These are phyloP conservation scores for Hydriomena furcata DNA, from an alignment of 2,888 invertebrate genomes.

Conservation along the genomic window DNA sequence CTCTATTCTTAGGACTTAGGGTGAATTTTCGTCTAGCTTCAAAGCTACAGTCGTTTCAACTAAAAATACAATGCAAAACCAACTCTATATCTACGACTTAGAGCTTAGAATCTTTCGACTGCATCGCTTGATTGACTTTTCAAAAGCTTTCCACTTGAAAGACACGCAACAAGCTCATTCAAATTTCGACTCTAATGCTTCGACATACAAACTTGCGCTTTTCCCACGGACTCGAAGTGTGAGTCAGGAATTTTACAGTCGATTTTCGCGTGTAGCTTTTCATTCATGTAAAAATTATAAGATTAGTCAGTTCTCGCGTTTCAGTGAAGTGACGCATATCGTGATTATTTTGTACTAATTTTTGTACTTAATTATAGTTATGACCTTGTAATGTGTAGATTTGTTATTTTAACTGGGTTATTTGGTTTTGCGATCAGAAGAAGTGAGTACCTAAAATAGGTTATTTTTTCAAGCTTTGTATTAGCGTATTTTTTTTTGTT, in stretches of 20 bases:
- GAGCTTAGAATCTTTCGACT: no score
- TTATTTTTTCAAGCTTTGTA: no score
- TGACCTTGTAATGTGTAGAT: constrained; percentile 50
- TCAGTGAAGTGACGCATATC: constrained; percentile 36
- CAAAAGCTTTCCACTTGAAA: no score
- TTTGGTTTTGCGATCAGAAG: constrained; percentile 38
- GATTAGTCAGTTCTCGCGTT: constrained; percentile 33
- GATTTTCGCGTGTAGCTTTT: constrained; percentile 32
- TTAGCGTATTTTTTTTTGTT: no score
- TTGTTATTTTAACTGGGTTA: constrained; percentile 35
- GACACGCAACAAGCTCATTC: not conserved
- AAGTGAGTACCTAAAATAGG: no score
- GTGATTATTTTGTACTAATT: constrained; percentile 24
- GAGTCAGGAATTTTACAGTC: constrained; percentile 31
- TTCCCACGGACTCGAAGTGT: not conserved
- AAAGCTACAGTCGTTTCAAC: not conserved
- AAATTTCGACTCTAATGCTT: not conserved
- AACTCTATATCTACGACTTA: no score
- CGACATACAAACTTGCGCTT: not conserved
- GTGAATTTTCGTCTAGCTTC: not conserved
- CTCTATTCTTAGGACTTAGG: not conserved
- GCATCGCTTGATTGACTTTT: no score
- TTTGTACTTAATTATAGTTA: constrained; percentile 34
- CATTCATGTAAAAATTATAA: constrained; percentile 30
- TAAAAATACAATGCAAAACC: not conserved